phyloP scores from a whole-genome alignment of 2,888 invertebrate species.

The Tenthredo notha region DNA sequence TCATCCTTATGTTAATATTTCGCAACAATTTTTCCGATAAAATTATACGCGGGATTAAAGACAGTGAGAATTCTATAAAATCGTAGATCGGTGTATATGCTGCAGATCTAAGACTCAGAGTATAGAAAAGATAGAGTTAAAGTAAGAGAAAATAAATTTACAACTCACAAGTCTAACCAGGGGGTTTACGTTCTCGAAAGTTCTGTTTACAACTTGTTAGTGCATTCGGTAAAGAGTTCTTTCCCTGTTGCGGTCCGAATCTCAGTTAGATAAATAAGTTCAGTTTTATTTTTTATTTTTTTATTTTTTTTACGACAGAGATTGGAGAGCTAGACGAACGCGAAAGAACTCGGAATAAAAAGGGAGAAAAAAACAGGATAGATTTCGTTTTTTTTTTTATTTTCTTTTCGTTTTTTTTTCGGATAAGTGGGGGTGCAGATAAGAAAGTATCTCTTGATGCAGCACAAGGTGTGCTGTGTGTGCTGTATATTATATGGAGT shows the following conservation, averaged over 20 bases:
- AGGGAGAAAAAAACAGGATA: background rate
- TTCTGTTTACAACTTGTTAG: slow-evolving; percentile 40
- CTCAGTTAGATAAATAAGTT: slow-evolving; percentile 15
- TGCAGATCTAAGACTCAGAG: background rate
- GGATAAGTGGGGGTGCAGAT: background rate
- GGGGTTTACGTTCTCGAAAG: slow-evolving; percentile 15
- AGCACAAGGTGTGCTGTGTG: background rate
- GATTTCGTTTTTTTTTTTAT: background rate
- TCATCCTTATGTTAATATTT: too few species aligned
- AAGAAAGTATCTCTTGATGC: background rate
- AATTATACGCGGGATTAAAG: too few species aligned
- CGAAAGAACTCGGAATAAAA: background rate
- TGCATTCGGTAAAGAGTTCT: slow-evolving; percentile 16
- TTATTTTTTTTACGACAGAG: background rate
- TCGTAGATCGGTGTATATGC: background rate
- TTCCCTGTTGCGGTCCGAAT: slow-evolving; percentile 6
- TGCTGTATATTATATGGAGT: background rate
- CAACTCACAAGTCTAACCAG: slow-evolving; percentile 17
- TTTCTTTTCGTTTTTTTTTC: background rate
- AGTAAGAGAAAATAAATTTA: slow-evolving; percentile 18
- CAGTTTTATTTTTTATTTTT: background rate
- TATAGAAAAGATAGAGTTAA: background rate
- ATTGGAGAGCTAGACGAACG: background rate
- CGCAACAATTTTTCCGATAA: too few species aligned
- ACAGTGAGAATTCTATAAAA: background rate